Evolutionary conservation across 92 coral and sea anemone genomes (phyloP), one percentile per base, ranked within the genome.

Genomic region (Siderastrea radians): DNA sequence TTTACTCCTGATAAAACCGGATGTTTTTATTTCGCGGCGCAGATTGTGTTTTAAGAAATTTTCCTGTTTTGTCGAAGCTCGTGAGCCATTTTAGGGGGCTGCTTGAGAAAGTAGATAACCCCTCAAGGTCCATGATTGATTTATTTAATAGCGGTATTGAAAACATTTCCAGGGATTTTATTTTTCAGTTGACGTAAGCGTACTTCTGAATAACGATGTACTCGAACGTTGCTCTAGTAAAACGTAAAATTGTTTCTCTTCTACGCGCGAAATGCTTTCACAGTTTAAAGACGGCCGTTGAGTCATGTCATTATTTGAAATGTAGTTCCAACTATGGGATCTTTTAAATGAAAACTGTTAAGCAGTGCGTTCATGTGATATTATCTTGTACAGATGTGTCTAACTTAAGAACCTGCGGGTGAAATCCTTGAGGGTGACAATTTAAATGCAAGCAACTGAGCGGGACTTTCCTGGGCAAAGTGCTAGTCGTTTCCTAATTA

Each of bases 61-160:
- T 84, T 63, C 79, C 87, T 84, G 87, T 84, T 84, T 84, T 60
- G 87, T 53, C 87, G 63, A 57, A n/a, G 60, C 10, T 73, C 58
- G 11, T 57, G 10, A 10, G 16, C 58, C n/a, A 7, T 47, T 67
- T 19, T 44, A 47, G 71, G 71, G 47, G 87, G 59, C 19, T 72
- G 71, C 48, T 71, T 59, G 79, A 62, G 44, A 68, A 55, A 68
- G 53, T 53, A 68, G 50, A 5, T 51, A 52, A 38, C 51, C 75
- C 53, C 11, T n/a, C 66, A 45, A n/a, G 68, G 69, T 68, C 19
- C 38, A 14, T 19, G n/a, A 48, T 78, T 47, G 72, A 79, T 66
- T 13, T 50, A 17, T 19, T 49, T 2, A 63, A 47, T 46, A 79
- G 19, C 58, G 49, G 11, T 71, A 8, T 1, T 49, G 54, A 79